Conservation (phyloP, 2,113 vertebrate species). For the Tapirus terrestris region DNA sequence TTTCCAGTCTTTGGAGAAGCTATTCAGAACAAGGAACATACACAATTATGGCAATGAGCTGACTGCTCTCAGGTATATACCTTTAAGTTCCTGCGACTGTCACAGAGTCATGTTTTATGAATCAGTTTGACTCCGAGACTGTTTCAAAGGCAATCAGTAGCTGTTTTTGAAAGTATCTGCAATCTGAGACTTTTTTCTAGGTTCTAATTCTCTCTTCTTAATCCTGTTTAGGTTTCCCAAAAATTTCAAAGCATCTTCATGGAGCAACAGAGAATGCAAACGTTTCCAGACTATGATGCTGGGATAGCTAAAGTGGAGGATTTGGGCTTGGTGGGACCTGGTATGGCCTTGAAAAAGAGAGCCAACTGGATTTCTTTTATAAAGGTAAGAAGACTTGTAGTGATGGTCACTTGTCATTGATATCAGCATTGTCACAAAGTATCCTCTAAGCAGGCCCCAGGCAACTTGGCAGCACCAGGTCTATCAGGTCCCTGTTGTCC, state of each 20-base stretch:
- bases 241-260: conserved; percentile 86
- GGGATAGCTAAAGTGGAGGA: conserved; percentile 71
- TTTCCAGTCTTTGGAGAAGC: not conserved
- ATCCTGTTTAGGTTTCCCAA: conserved; percentile 80
- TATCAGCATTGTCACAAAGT: not conserved
- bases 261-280: conserved; percentile 86
- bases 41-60: not conserved
- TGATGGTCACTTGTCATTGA: not conserved
- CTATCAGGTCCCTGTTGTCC: not conserved
- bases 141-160: not conserved
- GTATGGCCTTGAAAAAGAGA: conserved; percentile 85
- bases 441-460: not conserved
- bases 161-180: not conserved
- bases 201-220: not conserved
- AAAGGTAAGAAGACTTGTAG: conserved; percentile 77
- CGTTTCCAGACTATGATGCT: conserved; percentile 83
- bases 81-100: not conserved
- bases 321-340: conserved; percentile 73
- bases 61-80: not conserved
- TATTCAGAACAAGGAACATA: not conserved
- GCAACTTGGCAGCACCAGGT: not conserved
- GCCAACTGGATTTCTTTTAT: conserved; percentile 87
- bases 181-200: not conserved
- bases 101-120: not conserved
- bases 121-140: not conserved